Evolutionary conservation across 2,797 vertebrate genomes (phyloP).

Genomic region (Melanotaenia parkinsoni): DNA sequence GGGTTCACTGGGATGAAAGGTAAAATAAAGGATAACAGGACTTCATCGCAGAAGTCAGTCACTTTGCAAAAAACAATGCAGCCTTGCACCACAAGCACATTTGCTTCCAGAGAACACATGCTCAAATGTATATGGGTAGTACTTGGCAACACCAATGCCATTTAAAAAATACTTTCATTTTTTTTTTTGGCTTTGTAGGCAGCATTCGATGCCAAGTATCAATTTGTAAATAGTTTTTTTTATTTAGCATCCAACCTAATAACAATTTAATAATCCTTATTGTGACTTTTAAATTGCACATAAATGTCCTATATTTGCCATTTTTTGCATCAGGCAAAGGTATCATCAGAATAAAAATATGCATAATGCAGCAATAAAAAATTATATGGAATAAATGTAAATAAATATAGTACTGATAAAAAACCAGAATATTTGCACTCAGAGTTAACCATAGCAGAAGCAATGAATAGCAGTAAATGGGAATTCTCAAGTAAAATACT

Average conservation of each 20-base stretch:
- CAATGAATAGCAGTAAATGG: not conserved
- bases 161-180: not conserved
- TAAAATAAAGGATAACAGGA: conserved; percentile 21
- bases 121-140: conserved; percentile 17
- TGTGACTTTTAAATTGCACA: not conserved
- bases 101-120: not conserved
- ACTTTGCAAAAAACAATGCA: conserved; percentile 22
- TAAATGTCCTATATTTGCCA: not conserved
- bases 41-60: not conserved
- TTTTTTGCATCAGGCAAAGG: not conserved
- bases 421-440: not conserved
- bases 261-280: not conserved
- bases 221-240: not conserved
- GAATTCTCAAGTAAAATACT: not conserved
- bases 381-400: not conserved
- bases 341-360: not conserved
- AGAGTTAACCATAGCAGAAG: not conserved
- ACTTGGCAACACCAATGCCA: conserved; percentile 5
- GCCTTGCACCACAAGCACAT: conserved; percentile 10
- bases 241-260: conserved; percentile 1
- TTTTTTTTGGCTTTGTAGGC: conserved; percentile 11
- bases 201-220: conserved; percentile 1
- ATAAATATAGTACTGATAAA: not conserved
- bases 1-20: conserved; percentile 25
- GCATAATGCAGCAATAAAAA: not conserved